Percentiles rank a stretch among this genome's conserved stretches.
Evolutionary conservation across 1,140 invertebrate species (phyloP).

Genomic region (Apis mellifera): DNA sequence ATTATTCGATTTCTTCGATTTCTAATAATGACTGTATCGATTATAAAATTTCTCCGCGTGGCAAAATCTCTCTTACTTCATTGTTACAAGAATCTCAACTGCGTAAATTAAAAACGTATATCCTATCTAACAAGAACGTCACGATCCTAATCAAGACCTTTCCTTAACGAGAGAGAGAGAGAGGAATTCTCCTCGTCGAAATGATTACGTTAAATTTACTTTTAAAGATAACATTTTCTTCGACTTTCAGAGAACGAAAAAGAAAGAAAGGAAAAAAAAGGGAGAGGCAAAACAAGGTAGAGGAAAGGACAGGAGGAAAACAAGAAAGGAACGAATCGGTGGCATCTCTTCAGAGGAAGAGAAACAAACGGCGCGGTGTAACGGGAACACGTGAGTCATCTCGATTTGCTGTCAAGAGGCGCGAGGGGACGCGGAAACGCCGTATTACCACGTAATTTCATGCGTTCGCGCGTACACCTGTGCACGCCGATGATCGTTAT

Average conservation of each 20-base stretch:
- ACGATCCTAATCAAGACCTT: too few species aligned
- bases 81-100: too few species aligned
- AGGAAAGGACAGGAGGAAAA: too few species aligned
- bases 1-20: neutral
- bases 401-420: slow-evolving; percentile 55
- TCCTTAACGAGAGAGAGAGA: too few species aligned
- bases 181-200: too few species aligned
- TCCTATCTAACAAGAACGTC: too few species aligned
- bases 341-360: slow-evolving; percentile 18
- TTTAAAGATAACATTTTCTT: too few species aligned
- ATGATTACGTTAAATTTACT: too few species aligned
- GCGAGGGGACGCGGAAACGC: slow-evolving; percentile 56
- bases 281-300: neutral
- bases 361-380: slow-evolving; percentile 54
- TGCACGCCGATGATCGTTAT: slow-evolving; percentile 58
- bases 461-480: slow-evolving; percentile 42
- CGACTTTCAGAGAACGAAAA: neutral
- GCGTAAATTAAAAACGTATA: too few species aligned
- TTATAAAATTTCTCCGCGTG: too few species aligned
- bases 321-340: neutral
- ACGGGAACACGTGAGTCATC: slow-evolving; percentile 69
- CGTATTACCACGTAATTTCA: slow-evolving; percentile 56
- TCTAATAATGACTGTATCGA: too few species aligned
- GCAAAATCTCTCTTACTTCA: too few species aligned
- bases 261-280: neutral